Percentiles rank a stretch among this genome's conserved stretches.
These are phyloP conservation scores for Octomys mimax DNA, from an alignment of 2,797 vertebrate species.

Conservation along the genomic window DNA sequence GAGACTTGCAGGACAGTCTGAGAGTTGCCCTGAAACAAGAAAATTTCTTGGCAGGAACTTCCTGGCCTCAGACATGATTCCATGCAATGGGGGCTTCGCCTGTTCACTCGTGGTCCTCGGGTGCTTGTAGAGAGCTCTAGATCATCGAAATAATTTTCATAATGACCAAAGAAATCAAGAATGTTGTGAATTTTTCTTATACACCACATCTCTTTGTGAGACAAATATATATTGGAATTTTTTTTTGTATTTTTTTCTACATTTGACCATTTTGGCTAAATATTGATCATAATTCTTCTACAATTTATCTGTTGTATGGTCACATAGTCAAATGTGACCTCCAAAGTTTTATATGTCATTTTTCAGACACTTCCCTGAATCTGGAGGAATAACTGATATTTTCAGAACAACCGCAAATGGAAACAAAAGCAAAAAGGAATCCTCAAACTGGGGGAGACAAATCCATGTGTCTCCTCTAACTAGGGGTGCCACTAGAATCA, in stretches of 20 bases:
- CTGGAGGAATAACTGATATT: background rate
- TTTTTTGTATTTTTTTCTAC: background rate
- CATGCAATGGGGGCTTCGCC: background rate
- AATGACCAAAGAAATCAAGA: background rate
- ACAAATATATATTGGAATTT: background rate
- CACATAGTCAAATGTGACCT: background rate
- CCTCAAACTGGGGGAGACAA: background rate
- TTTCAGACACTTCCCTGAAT: background rate
- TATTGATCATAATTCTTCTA: background rate
- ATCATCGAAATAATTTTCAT: background rate
- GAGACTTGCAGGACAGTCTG: background rate
- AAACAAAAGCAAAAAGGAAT: background rate
- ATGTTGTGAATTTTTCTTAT: background rate
- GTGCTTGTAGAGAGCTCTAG: background rate
- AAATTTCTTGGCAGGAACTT: background rate
- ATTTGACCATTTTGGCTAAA: background rate
- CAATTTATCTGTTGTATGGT: background rate
- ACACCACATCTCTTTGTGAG: background rate
- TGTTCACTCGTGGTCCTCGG: background rate
- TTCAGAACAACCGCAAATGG: background rate
- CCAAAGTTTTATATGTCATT: background rate
- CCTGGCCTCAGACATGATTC: background rate
- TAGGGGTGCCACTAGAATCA: background rate
- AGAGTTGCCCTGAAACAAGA: background rate
- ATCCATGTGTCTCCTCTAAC: background rate